Percentiles rank a stretch among this genome's conserved stretches.
Conservation (phyloP, 2,888 invertebrate species). For the Scaptomyza parva region DNA sequence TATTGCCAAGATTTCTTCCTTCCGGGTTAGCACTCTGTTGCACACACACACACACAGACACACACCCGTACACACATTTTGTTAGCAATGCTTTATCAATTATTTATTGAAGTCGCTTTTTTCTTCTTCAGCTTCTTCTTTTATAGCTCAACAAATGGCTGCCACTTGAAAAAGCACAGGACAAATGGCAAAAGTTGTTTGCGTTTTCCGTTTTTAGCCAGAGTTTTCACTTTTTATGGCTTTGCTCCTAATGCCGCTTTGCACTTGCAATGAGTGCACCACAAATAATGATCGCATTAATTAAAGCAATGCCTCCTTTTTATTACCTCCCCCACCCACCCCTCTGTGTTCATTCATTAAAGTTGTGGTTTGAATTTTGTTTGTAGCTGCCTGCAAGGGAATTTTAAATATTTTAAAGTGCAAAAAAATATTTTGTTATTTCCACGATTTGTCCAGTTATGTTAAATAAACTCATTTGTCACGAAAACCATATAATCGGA, state of each 20-base stretch:
- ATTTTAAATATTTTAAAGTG: background rate
- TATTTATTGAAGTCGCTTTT: constrained; percentile 72
- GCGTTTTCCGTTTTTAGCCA: constrained; percentile 28
- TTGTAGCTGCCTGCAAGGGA: background rate
- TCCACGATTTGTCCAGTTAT: background rate
- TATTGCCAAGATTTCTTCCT: constrained; percentile 16
- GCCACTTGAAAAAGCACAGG: constrained; percentile 22
- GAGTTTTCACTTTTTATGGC: constrained; percentile 17
- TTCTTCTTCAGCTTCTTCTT: constrained; percentile 5
- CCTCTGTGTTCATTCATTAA: background rate
- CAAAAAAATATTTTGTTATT: background rate
- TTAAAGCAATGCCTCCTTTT: constrained; percentile 27
- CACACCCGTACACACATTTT: constrained; percentile 29
- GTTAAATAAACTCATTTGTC: constrained; percentile 23
- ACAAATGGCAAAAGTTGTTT: constrained; percentile 45
- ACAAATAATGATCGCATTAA: constrained; percentile 58
- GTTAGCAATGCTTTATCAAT: constrained; percentile 72
- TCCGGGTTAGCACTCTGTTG: constrained; percentile 25
- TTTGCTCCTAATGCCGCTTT: constrained; percentile 9
- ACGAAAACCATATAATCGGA: constrained; percentile 9
- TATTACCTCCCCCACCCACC: background rate
- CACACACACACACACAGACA: constrained; percentile 28
- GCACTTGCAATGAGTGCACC: constrained; percentile 26
- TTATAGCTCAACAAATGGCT: constrained; percentile 17
- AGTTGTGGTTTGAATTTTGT: background rate